Percentiles rank a stretch among this genome's conserved stretches.
Evolutionary conservation across 35 echinoderm and acorn worm genomes (phyloP).

Genomic region (Hemicentrotus pulcherrimus): DNA sequence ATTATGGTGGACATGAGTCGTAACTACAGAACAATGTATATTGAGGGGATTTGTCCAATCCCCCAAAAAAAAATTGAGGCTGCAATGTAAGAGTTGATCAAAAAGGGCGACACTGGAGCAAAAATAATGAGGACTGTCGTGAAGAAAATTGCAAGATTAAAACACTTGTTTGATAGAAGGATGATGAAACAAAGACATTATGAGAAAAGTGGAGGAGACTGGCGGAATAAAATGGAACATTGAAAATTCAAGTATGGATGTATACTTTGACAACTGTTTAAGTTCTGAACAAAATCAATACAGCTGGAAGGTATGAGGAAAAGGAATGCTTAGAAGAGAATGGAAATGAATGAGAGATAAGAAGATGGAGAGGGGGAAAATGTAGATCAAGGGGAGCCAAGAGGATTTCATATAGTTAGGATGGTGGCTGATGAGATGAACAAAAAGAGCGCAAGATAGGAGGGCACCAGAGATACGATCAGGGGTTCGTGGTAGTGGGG

Average conservation of each 20-base stretch:
- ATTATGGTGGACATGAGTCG: neutral
- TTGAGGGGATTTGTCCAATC: no score
- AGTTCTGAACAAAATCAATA: neutral
- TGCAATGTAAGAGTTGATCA: neutral
- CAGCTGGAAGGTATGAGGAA: neutral
- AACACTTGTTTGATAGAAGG: neutral
- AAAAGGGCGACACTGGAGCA: neutral
- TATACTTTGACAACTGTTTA: neutral
- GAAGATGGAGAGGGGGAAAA: neutral
- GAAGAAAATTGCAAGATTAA: neutral
- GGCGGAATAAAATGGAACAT: neutral
- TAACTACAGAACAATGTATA: neutral
- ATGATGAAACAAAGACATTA: neutral
- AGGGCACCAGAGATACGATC: neutral
- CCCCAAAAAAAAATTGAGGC: no score
- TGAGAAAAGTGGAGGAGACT: neutral
- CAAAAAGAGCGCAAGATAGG: neutral
- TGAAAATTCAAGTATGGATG: neutral
- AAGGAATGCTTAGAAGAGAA: neutral
- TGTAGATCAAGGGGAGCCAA: neutral
- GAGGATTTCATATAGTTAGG: neutral
- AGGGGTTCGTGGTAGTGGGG: neutral
- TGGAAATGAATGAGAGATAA: neutral
- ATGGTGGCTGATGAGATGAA: neutral
- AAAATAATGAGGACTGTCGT: neutral